phyloP scores from a whole-genome alignment of 2,888 invertebrate species.

The Melanostoma mellinum region DNA sequence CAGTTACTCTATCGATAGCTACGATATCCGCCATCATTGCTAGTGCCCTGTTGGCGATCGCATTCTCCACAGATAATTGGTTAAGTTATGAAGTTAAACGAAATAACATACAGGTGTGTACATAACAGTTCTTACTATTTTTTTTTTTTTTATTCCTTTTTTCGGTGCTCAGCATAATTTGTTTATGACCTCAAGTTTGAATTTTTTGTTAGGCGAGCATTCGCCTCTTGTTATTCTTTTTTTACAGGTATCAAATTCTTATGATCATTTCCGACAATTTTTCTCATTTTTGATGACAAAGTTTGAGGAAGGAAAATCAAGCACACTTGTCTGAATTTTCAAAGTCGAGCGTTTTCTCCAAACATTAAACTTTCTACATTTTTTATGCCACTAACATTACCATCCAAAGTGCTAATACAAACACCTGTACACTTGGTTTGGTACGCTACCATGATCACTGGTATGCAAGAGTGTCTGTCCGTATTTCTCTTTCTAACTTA shows the following conservation, averaged over 20 bases:
- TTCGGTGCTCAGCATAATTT: slow-evolving; percentile 1
- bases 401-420: slow-evolving; percentile 67
- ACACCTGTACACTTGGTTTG: slow-evolving; percentile 60
- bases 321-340: slow-evolving; percentile 51
- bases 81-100: slow-evolving; percentile 95
- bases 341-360: slow-evolving; percentile 71
- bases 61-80: slow-evolving; percentile 99
- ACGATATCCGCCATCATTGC: slow-evolving; percentile 98
- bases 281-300: slow-evolving; percentile 4
- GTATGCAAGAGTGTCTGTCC: slow-evolving; percentile 38
- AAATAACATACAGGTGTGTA: slow-evolving; percentile 91
- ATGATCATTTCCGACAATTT: not conserved
- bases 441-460: slow-evolving; percentile 49
- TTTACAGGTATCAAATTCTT: slow-evolving; percentile 35
- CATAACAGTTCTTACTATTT: slow-evolving; percentile 18
- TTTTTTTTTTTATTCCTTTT: slow-evolving; percentile 7
- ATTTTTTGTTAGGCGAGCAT: slow-evolving; percentile 21
- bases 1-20: slow-evolving; percentile 96
- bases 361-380: slow-evolving; percentile 72
- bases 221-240: slow-evolving; percentile 16
- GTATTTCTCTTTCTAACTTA: slow-evolving; percentile 56
- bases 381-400: slow-evolving; percentile 68
- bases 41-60: slow-evolving; percentile 95
- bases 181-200: slow-evolving; percentile 51
- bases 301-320: slow-evolving; percentile 23